Base-by-base conservation (phyloP, 2,113 vertebrate genomes). In the Jaculus jaculus region DNA sequence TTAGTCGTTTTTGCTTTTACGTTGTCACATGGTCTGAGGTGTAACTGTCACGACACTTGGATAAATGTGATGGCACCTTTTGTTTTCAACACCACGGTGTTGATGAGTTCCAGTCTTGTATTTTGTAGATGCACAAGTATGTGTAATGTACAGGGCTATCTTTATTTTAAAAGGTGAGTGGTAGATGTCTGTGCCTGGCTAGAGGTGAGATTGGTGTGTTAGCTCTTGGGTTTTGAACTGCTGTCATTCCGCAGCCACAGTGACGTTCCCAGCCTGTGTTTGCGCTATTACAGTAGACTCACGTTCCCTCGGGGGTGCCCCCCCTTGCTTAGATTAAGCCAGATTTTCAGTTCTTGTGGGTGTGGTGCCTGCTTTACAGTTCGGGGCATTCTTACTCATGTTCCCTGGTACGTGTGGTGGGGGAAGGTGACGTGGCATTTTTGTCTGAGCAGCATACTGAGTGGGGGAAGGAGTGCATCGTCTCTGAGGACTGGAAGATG, bases 91-190 rank as follows among this genome's bases (percentile, higher is more conserved):
- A 51, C 34, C 65, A 58, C 82, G 23, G 28, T 88, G 37, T 90
- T 96, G 86, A 94, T 90, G 93, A 75, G 91, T n/a, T n/a, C n/a
- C n/a, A n/a, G n/a, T n/a, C n/a, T n/a, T n/a, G 8, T 54, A 16
- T 84, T 84, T 87, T 71, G 10, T 83, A 84, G 30, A 79, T 82
- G 79, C 66, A 58, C 47, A 84, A 42, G 30, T 28, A 34, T 71
- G 18, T 51, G 90, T 78, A 92, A 47, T 86, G 39, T 83, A 9
- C 18, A 18, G 93, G 93, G 15, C 68, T 92, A 63, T 20, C 86
- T 72, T 94, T 89, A 85, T 89, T 63, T 51, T 34, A 47, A 66
- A 39, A 2, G 17, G 15, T 28, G 24, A 65, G 7, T 54, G 2
- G 13, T 54, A 54, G 54, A 54, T 47, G 54, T 7, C 54, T 54